A percentile compares a stretch with the other conserved stretches of the same genome.
phyloP scores from a whole-genome alignment of 1,140 invertebrate species.

The Habropoda laboriosa region DNA sequence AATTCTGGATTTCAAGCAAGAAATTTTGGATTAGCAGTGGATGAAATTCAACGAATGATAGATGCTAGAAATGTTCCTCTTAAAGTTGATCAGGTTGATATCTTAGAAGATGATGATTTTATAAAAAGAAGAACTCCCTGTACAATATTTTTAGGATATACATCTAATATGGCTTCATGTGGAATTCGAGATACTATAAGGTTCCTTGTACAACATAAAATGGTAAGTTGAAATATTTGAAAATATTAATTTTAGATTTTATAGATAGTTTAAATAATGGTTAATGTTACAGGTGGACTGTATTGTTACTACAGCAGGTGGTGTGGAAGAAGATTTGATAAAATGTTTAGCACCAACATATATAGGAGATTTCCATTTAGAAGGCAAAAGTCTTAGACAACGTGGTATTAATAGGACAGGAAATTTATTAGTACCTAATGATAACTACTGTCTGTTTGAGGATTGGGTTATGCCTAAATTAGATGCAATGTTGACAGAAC shows the following conservation, averaged over 20 bases:
- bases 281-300: conserved; percentile 89
- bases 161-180: conserved; percentile 98
- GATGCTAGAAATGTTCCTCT: conserved; percentile 86
- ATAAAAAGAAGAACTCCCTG: conserved; percentile 91
- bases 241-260: conserved; percentile 16
- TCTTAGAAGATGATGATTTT: conserved; percentile 89
- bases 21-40: conserved; percentile 94
- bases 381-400: conserved; percentile 89
- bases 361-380: conserved; percentile 94
- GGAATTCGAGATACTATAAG: conserved; percentile 95
- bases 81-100: conserved; percentile 85
- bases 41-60: conserved; percentile 97
- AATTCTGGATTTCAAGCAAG: conserved; percentile 98
- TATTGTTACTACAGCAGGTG: conserved; percentile 98
- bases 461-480: conserved; percentile 98
- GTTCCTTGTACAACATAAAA: conserved; percentile 94
- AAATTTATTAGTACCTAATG: conserved; percentile 98
- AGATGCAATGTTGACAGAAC: conserved; percentile 95
- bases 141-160: conserved; percentile 98
- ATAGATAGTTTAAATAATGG: not conserved
- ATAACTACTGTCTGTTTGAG: conserved; percentile 99
- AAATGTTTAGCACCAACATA: conserved; percentile 98
- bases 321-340: conserved; percentile 99
- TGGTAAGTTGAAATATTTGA: conserved; percentile 81
- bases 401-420: conserved; percentile 98